A percentile compares a stretch with the other conserved stretches of the same genome.
Evolutionary conservation across 37 sponge, comb jelly and placozoan species (phyloP).

Genomic region (Eunapius fragilis): DNA sequence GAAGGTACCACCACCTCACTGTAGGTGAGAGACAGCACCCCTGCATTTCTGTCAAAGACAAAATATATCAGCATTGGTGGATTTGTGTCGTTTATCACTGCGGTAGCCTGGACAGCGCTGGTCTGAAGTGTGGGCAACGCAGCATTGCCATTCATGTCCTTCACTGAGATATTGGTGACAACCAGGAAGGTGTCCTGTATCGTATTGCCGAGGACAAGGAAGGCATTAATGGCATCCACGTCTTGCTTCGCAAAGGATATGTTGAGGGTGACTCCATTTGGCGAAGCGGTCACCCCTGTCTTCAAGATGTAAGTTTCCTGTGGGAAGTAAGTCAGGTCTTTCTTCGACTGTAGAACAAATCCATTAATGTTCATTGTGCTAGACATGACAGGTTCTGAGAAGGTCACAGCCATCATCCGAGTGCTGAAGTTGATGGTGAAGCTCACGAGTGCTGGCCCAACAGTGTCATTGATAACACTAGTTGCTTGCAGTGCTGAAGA

Average conservation of each 20-base stretch:
- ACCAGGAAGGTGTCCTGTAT: constrained; percentile 70
- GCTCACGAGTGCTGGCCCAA: constrained; percentile 57
- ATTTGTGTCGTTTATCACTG: constrained; percentile 66
- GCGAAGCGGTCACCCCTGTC: constrained; percentile 44
- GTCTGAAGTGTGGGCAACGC: constrained; percentile 43
- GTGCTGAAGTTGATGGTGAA: constrained; percentile 73
- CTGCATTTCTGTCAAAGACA: constrained; percentile 70
- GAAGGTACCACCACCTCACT: constrained; percentile 77
- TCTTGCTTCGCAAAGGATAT: constrained; percentile 61
- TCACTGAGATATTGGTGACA: constrained; percentile 34
- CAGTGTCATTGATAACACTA: constrained; percentile 46
- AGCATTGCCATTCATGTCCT: constrained; percentile 68
- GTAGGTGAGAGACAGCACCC: constrained; percentile 76
- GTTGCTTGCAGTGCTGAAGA: constrained; percentile 28
- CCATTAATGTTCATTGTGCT: constrained; percentile 32
- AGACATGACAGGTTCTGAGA: constrained; percentile 75
- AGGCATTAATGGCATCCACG: constrained; percentile 72
- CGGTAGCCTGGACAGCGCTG: constrained; percentile 46
- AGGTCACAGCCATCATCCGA: constrained; percentile 63
- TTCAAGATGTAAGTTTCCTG: constrained; percentile 49
- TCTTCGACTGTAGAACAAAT: constrained; percentile 66
- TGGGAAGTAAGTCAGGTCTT: constrained; percentile 59
- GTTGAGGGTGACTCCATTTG: constrained; percentile 40
- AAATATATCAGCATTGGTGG: constrained; percentile 71
- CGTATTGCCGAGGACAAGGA: constrained; percentile 71